Evolutionary conservation across 2,888 invertebrate species (phyloP).

Genomic region (Drosophila meridionalis): DNA sequence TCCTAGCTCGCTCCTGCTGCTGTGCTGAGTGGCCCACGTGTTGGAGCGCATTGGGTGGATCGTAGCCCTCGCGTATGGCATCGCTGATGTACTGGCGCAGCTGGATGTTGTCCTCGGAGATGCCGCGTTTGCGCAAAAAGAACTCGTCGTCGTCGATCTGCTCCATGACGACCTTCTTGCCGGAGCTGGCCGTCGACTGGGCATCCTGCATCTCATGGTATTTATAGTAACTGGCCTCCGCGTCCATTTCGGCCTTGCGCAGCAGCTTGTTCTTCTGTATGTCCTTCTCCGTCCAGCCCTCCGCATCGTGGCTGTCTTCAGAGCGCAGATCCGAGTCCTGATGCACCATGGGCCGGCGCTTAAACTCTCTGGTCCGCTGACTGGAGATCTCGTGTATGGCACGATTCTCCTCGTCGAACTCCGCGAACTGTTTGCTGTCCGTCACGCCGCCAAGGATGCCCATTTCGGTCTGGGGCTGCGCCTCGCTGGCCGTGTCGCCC

Average conservation of each 20-base stretch:
- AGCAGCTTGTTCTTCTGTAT: conserved; percentile 83
- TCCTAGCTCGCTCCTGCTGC: conserved; percentile 25
- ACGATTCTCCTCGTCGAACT: conserved; percentile 86
- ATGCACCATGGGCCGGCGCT: conserved; percentile 84
- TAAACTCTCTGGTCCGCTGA: conserved; percentile 83
- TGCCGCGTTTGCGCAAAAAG: conserved; percentile 92
- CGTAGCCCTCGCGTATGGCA: conserved; percentile 92
- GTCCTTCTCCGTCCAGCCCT: conserved; percentile 85
- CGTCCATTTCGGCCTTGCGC: conserved; percentile 81
- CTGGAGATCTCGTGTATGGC: conserved; percentile 86
- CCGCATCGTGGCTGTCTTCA: conserved; percentile 84
- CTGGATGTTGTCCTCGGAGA: conserved; percentile 92
- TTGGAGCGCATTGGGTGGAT: conserved; percentile 87
- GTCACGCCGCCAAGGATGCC: conserved; percentile 82
- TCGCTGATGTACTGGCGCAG: conserved; percentile 91
- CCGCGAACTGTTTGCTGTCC: conserved; percentile 87
- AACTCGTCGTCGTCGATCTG: conserved; percentile 95
- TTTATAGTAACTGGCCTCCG: conserved; percentile 82
- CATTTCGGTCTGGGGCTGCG: conserved; percentile 75
- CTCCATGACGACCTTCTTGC: conserved; percentile 90
- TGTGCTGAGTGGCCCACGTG: conserved; percentile 86
- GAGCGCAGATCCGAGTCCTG: conserved; percentile 85
- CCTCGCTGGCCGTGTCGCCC: conserved; percentile 85
- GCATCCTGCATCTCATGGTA: conserved; percentile 85
- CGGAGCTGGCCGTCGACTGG: conserved; percentile 88